Evolutionary conservation across 1,140 invertebrate genomes (phyloP), one percentile per base, ranked within the genome.

Genomic region (Eueides isabella): DNA sequence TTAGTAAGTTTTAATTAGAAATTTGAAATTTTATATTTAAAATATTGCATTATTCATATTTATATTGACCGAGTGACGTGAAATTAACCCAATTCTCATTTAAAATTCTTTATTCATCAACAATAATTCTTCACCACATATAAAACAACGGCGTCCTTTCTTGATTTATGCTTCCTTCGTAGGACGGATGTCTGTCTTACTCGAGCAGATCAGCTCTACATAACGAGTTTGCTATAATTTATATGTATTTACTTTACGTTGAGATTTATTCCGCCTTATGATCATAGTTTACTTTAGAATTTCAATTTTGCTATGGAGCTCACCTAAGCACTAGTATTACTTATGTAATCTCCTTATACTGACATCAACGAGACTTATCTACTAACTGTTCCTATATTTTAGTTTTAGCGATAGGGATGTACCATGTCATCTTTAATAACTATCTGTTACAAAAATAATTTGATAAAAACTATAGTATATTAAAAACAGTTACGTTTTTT

Each of bases 141-240:
- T 55, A 55, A 7, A 23, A 11, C 48, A 23, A 11, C n/a, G 67
- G 61, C 72, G 65, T 74, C 72, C 72, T 74, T 68, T 65, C 35
- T 69, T 74, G 72, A 74, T 74, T 74, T 69, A 74, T 67, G 41
- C 31, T 74, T 74, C 72, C 72, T 38, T 38, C 30, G 33, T 62
- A 69, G 72, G 72, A 71, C 70, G 70, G 70, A 74, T 74, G 61
- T 65, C 71, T 67, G 66, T 66, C 61, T 23, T 19, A 23, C 16
- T 55, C 48, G 19, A 55, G 48, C 48, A 26, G 19, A 9, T 3
- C 48, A 26, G 48, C 26, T 55, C 48, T 55, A 55, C 48, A 55
- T 55, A 55, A 55, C 48, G 48, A 55, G 23, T 55, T 55, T 3
- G 23, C 48, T 31, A 19, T 6, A 44, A 48, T 5, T 48, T 48